phyloP scores from a whole-genome alignment of 2,888 invertebrate species.

The Spialia ferax region DNA sequence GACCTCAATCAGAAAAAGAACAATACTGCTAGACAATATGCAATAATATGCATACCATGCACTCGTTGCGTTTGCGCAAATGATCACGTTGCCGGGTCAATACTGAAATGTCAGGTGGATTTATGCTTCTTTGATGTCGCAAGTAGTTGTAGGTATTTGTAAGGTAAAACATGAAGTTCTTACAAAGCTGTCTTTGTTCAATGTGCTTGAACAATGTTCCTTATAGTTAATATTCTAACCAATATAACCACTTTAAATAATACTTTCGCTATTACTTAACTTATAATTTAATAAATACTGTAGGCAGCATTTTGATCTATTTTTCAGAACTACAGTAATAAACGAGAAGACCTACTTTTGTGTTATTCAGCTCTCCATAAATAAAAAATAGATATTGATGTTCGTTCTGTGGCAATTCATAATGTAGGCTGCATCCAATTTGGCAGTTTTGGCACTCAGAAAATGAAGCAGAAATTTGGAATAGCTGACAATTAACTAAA shows the following conservation, averaged over 20 bases:
- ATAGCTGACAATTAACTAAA: too few relatives aligned
- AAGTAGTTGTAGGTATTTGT: not conserved
- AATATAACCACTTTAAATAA: not conserved
- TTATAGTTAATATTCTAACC: not conserved
- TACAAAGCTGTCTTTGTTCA: too few relatives aligned
- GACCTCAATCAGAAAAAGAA: constrained; percentile 44
- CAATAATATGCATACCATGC: constrained; percentile 14
- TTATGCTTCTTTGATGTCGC: not conserved
- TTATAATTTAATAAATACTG: too few relatives aligned
- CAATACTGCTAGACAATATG: constrained; percentile 37
- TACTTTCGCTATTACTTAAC: too few relatives aligned
- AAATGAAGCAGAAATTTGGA: too few relatives aligned
- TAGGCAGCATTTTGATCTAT: too few relatives aligned
- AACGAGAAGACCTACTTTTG: not conserved
- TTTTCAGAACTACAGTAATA: too few relatives aligned
- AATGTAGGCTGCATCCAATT: constrained; percentile 18
- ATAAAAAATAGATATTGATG: too few relatives aligned
- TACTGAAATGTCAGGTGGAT: constrained; percentile 7
- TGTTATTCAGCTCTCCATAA: not conserved
- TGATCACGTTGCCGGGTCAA: not conserved
- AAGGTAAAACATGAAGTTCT: not conserved
- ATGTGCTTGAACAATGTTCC: too few relatives aligned
- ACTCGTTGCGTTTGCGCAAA: constrained; percentile 19
- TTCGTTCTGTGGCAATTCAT: constrained; percentile 1
- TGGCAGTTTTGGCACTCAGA: constrained; percentile 1